Base-by-base conservation (phyloP, 2,113 vertebrate genomes). In the Albula glossodonta region DNA sequence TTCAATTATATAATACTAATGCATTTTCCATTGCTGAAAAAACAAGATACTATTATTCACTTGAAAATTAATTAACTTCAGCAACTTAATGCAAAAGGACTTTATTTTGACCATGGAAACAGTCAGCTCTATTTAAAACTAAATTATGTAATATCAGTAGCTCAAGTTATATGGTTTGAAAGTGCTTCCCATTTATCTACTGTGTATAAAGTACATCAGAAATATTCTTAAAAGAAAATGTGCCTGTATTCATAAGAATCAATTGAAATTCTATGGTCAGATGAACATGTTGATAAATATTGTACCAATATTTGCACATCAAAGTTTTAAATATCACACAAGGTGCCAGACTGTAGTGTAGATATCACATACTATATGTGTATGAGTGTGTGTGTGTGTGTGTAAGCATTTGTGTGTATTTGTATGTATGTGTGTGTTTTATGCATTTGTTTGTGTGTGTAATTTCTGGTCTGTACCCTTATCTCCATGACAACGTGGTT, bases 401-500 rank as follows among this genome's bases (percentile, higher is more conserved):
- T 60, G 56, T 87, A 51, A 63, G 81, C 60, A 74, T 85, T 25
- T 88, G 80, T 91, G 80, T 89, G 50, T 82, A 52, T 82, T 51
- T 85, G 70, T 17, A 89, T 90, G 86, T 91, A 90, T 91, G 84
- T n/a, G 63, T 70, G 13, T 70, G 19, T 17, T 22, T 63, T 63
- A 17, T 63, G 60, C 4, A 19, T 63, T 63, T 63, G 17, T 63
- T 63, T 78, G 53, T 63, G 80, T 53, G 53, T 5, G 53, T 85
- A 51, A 80, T 85, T 93, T 94, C 91, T 93, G 92, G 94, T 94
- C 92, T 82, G 88, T 94, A 92, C 91, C 92, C 92, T 91, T 92
- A 98, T 99, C 97, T 96, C 98, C 98, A 99, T 99, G 95, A 96
- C 96, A 95, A 96, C 95, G 84, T 93, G 93, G 91, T 94, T 95